Evolutionary conservation across 2,113 vertebrate genomes (phyloP).

Genomic region (Turdus rufiventris): DNA sequence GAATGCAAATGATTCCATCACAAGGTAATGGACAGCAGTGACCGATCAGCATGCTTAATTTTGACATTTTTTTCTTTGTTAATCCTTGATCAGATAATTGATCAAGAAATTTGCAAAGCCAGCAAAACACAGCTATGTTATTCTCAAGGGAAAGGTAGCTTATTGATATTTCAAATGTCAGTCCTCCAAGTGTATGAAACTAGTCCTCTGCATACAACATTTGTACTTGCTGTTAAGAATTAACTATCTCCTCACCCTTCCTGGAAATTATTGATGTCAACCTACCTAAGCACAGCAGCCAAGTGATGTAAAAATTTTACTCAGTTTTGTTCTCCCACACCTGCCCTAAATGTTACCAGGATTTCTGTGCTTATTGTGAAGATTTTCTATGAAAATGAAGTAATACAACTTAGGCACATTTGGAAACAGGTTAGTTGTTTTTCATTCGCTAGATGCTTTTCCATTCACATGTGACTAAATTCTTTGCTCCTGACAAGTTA

Average conservation of each 20-base stretch:
- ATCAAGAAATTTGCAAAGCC: neutral
- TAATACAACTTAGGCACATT: neutral
- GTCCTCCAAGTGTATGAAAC: neutral
- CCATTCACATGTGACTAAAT: neutral
- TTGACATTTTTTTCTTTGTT: neutral
- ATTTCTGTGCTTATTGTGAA: neutral
- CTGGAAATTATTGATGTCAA: neutral
- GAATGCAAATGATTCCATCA: neutral
- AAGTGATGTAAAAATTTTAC: neutral
- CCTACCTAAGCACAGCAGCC: neutral
- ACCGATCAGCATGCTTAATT: neutral
- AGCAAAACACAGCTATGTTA: neutral
- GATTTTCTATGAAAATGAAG: constrained; percentile 4
- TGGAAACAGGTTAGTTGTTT: constrained; percentile 49
- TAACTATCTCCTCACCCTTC: neutral
- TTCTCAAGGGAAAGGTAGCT: neutral
- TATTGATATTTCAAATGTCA: neutral
- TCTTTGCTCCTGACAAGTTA: neutral
- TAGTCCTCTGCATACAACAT: neutral
- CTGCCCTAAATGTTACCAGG: neutral
- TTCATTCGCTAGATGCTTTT: constrained; percentile 36
- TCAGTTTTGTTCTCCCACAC: neutral
- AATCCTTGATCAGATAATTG: neutral
- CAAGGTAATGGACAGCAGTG: neutral
- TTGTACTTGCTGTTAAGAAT: neutral